These are phyloP conservation scores for Rhodinocichla rosea DNA, from an alignment of 2,113 vertebrate genomes.

Conservation along the genomic window DNA sequence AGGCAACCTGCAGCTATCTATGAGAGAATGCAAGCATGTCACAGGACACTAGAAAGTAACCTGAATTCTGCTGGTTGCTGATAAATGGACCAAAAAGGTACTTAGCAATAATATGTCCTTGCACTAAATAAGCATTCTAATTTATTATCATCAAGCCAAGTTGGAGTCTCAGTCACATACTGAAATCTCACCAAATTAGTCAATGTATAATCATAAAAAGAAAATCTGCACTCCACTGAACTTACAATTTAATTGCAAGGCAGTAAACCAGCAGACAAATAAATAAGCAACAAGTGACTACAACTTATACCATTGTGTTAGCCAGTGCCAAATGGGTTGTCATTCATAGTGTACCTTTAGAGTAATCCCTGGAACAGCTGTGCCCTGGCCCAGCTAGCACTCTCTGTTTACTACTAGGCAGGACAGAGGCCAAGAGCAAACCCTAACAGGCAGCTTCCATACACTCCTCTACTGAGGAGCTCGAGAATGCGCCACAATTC, in stretches of 20 bases:
- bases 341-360: not conserved
- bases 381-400: not conserved
- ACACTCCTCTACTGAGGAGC: not conserved
- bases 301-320: not conserved
- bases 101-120: not conserved
- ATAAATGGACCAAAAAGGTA: not conserved
- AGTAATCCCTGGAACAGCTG: not conserved
- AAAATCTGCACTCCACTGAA: not conserved
- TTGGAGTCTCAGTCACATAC: not conserved
- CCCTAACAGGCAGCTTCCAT: not conserved
- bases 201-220: not conserved
- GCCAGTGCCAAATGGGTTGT: not conserved
- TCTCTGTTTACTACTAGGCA: not conserved
- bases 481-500: accelerated
- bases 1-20: not conserved
- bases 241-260: not conserved
- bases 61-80: not conserved
- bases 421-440: not conserved
- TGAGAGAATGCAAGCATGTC: not conserved
- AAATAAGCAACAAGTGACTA: not conserved
- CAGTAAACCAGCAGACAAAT: not conserved
- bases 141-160: not conserved
- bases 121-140: not conserved
- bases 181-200: not conserved
- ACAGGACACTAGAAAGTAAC: not conserved